phyloP scores from a whole-genome alignment of 2,888 invertebrate genomes.

The Mylabris sibirica region DNA sequence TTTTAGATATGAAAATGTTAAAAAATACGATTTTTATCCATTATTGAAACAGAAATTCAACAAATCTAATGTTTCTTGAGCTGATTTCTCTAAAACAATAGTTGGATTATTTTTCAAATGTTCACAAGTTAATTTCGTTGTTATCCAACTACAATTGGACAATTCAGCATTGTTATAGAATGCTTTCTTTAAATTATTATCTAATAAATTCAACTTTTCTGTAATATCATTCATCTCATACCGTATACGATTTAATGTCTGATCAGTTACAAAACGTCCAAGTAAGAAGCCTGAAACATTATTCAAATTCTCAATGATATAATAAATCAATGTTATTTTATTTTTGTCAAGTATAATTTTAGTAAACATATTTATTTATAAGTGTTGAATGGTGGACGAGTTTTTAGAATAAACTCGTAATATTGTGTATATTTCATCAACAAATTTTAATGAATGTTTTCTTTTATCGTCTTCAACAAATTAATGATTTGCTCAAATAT shows the following conservation, averaged over 20 bases:
- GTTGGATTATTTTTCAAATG: slow-evolving; percentile 13
- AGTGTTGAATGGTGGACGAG: neutral
- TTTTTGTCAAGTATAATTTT: neutral
- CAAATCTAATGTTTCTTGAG: slow-evolving; percentile 16
- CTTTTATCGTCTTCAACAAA: neutral
- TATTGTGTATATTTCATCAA: neutral
- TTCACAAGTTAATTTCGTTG: slow-evolving; percentile 18
- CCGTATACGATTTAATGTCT: slow-evolving; percentile 53
- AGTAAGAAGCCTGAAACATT: slow-evolving; percentile 59
- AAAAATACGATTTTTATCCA: slow-evolving; percentile 21
- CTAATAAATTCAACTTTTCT: slow-evolving; percentile 36
- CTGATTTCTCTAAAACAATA: slow-evolving; percentile 9
- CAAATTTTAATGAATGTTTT: neutral
- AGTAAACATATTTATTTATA: slow-evolving; percentile 7
- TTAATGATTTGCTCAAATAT: neutral
- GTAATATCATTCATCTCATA: slow-evolving; percentile 49
- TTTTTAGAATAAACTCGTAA: neutral
- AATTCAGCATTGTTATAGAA: slow-evolving; percentile 34
- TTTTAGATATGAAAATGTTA: neutral
- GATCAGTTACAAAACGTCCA: slow-evolving; percentile 60
- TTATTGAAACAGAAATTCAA: slow-evolving; percentile 43
- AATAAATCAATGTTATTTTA: slow-evolving; percentile 13
- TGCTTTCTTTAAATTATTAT: slow-evolving; percentile 39
- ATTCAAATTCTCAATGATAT: slow-evolving; percentile 5
- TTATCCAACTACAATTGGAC: slow-evolving; percentile 36